Conservation (phyloP, 2,113 vertebrate genomes). For the Chamaetylas fuelleborni region DNA sequence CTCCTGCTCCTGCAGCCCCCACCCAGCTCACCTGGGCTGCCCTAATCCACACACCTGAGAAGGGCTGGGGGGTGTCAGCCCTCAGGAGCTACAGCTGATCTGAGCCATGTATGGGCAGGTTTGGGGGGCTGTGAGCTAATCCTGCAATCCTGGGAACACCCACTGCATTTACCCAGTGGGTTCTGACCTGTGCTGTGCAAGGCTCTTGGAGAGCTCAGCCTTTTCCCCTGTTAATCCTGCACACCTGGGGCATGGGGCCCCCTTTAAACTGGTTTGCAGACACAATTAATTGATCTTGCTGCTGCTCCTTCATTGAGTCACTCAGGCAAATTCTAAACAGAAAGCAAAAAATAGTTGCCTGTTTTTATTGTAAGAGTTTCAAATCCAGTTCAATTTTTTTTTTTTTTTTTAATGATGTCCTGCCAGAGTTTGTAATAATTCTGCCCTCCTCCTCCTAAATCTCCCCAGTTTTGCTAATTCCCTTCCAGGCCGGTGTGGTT, state of each 20-base stretch:
- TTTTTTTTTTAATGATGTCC: neutral
- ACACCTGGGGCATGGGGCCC: neutral
- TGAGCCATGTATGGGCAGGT: neutral
- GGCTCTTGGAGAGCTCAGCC: rapidly evolving
- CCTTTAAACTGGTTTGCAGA: neutral
- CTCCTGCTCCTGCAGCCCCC: neutral
- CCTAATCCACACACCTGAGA: rapidly evolving
- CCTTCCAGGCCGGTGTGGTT: neutral
- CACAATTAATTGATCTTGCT: neutral
- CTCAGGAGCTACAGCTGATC: too few relatives aligned
- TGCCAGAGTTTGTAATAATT: neutral
- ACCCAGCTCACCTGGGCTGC: neutral
- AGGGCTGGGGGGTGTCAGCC: rapidly evolving
- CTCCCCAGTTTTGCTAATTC: neutral
- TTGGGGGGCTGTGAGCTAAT: neutral
- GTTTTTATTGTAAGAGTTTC: neutral
- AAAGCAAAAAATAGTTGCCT: neutral
- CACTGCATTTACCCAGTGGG: neutral
- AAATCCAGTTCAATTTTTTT: neutral
- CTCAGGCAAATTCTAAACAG: neutral
- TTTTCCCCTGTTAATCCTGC: neutral
- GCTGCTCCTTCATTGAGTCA: neutral
- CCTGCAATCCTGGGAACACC: neutral
- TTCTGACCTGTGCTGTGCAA: neutral
- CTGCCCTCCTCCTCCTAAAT: neutral